Evolutionary conservation across 2,888 invertebrate species (phyloP).

Genomic region (Pterostichus madidus): DNA sequence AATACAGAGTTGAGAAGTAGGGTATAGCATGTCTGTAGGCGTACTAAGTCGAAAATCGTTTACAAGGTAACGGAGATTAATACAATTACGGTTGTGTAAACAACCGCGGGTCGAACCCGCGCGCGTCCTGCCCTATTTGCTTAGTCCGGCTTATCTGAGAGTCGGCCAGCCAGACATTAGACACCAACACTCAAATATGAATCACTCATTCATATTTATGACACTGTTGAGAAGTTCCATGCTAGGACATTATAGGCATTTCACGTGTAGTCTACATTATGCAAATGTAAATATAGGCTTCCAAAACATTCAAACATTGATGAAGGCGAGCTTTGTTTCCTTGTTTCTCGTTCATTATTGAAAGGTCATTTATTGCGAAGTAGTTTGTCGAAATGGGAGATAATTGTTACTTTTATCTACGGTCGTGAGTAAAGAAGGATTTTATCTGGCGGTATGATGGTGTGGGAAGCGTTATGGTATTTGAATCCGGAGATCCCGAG

Average conservation of each 20-base stretch:
- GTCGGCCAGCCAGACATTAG: constrained; percentile 9
- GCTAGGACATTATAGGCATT: constrained; percentile 16
- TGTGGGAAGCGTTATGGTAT: no score
- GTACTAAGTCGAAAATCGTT: constrained; percentile 6
- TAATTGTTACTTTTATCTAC: no score
- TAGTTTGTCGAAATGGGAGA: no score
- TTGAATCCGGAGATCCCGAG: no score
- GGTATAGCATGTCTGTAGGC: no score
- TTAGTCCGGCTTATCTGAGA: constrained; percentile 41
- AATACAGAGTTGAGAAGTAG: no score
- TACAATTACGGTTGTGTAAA: constrained; percentile 32
- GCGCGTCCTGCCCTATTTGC: constrained; percentile 13
- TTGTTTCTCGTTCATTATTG: neutral
- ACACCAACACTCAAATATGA: constrained; percentile 30
- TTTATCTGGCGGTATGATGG: no score
- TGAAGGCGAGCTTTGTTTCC: neutral
- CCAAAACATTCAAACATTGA: constrained; percentile 7
- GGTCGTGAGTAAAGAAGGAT: no score
- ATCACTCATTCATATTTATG: constrained; percentile 50
- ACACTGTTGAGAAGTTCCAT: constrained; percentile 17
- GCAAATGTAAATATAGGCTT: constrained; percentile 38
- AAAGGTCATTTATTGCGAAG: no score
- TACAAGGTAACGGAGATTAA: constrained; percentile 35
- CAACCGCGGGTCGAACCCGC: constrained; percentile 25
- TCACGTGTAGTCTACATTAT: constrained; percentile 42